Conservation (phyloP, 2,888 invertebrate species). For the Oxytorus armatus region DNA sequence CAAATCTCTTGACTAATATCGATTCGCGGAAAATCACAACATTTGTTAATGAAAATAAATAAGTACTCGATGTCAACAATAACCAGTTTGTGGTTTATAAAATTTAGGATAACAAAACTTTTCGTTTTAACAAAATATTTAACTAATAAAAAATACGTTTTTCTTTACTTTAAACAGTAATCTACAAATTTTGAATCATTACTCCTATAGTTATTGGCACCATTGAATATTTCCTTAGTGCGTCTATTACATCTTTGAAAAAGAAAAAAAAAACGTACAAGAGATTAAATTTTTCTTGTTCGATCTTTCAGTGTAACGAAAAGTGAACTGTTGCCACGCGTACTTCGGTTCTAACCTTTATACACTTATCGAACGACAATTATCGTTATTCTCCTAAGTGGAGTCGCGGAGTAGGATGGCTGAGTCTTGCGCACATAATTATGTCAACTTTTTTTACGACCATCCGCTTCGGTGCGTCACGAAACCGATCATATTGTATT, state of each 20-base stretch:
- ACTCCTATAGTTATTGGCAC: background rate
- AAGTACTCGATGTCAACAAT: background rate
- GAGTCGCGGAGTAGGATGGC: slow-evolving; percentile 28
- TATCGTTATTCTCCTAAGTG: slow-evolving; percentile 13
- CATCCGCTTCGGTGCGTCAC: background rate
- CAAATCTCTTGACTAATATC: background rate
- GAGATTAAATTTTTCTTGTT: background rate
- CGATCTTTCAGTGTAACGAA: background rate
- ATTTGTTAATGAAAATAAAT: background rate
- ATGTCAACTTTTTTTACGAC: slow-evolving; percentile 8
- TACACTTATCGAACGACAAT: background rate
- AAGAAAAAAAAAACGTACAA: background rate
- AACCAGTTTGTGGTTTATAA: background rate
- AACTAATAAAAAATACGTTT: background rate
- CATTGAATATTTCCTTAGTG: background rate
- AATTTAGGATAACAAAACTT: background rate
- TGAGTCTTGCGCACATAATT: slow-evolving; percentile 21
- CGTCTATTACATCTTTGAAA: background rate
- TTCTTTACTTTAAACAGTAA: background rate
- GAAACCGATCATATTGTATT: slow-evolving; percentile 15
- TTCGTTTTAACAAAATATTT: too few species aligned
- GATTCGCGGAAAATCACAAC: background rate
- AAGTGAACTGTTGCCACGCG: slow-evolving; percentile 30
- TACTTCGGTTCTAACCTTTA: slow-evolving; percentile 7
- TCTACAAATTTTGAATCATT: background rate